Evolutionary conservation across 2,113 vertebrate species (phyloP).

Genomic region (Isichthys henryi): DNA sequence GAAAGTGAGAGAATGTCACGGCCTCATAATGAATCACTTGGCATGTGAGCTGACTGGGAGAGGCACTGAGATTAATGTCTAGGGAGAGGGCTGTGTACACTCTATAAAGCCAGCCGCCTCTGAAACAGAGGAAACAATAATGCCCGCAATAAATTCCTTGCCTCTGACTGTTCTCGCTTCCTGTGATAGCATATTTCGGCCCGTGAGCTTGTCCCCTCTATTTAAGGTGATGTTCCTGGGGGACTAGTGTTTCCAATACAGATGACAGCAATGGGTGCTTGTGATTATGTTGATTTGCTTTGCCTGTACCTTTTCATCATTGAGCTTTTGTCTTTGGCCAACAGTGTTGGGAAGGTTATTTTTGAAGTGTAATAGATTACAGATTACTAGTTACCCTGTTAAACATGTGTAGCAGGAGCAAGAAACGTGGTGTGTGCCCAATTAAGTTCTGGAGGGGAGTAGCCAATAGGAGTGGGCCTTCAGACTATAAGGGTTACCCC

Average conservation of each 20-base stretch:
- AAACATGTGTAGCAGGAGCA: no score
- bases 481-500: no score
- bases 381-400: not conserved
- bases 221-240: not conserved
- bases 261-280: not conserved
- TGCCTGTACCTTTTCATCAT: not conserved
- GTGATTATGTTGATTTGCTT: not conserved
- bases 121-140: not conserved
- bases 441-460: no score
- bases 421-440: no score
- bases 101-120: not conserved
- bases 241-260: not conserved
- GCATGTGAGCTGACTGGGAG: not conserved
- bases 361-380: not conserved
- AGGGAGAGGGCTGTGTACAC: not conserved
- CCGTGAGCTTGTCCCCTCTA: not conserved
- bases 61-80: conserved; percentile 3
- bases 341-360: not conserved
- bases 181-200: not conserved
- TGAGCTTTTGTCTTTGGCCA: not conserved
- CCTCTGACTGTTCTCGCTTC: not conserved
- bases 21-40: not conserved
- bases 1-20: not conserved
- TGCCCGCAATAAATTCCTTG: not conserved
- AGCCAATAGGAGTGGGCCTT: no score